Evolutionary conservation across 2,888 invertebrate genomes (phyloP), one percentile per base, ranked within the genome.

Genomic region (Limnephilus auricula): DNA sequence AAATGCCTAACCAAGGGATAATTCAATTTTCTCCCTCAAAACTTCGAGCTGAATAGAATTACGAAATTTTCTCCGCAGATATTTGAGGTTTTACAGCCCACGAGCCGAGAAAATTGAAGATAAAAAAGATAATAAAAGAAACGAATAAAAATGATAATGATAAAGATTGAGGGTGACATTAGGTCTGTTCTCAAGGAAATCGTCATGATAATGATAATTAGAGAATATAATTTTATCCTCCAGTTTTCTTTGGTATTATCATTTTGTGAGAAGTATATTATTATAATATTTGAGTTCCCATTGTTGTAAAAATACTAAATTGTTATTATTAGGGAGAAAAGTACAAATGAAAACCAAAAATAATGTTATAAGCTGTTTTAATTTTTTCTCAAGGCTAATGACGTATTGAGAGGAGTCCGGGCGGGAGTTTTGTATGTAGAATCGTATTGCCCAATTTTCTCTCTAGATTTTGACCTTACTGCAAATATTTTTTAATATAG

Each of bases 31-130:
- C 82, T 31, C 18, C 82, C 82, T 32, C 34, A 34, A 82, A 82
- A 31, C 34, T 31, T 13, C 82, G 18, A 25, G 82, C 34, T 15
- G 18, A 82, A 31, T 31, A 34, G 25, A 3, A 82, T 82, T 82
- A 82, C 82, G 82, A 34, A 80, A 82, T 82, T 32, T 82, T 82
- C 32, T 31, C 18, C 18, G 50, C 18, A 30, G n/a, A 82, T 32
- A 82, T 82, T 82, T 82, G 82, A 82, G 82, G 82, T 82, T 32
- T 82, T 82, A 32, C 82, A 82, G 50, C 50, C 50, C 50, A 1
- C 50, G 18, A 65, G 50, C 18, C 25, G 50, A 65, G 50, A 65
- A 65, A 25, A 65, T 65, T 65, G 50, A 65, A 65, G 50, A 65
- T 65, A 65, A 65, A 65, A 65, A 65, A 65, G 50, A 65, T 65